phyloP scores from a whole-genome alignment of 2,888 invertebrate genomes.

The Leptopilina syphax region DNA sequence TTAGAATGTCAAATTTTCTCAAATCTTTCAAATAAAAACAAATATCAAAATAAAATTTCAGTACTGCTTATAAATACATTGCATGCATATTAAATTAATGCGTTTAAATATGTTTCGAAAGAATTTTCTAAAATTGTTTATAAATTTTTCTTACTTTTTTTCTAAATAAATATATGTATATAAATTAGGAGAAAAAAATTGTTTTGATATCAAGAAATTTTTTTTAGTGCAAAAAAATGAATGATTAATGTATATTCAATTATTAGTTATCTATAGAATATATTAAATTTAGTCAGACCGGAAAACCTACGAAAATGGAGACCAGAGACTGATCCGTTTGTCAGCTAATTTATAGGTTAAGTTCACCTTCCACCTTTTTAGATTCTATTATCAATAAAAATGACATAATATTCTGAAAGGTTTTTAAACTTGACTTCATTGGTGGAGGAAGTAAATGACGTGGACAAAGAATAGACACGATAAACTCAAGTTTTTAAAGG shows the following conservation, averaged over 20 bases:
- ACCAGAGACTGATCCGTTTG: slow-evolving; percentile 12
- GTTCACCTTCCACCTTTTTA: not conserved
- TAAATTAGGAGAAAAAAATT: too few species aligned
- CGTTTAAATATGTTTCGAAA: not conserved
- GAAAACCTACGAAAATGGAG: slow-evolving; percentile 33
- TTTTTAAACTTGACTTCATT: not conserved
- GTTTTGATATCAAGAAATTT: too few species aligned
- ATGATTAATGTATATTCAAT: too few species aligned
- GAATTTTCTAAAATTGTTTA: too few species aligned
- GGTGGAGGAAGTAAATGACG: not conserved
- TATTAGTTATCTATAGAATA: too few species aligned
- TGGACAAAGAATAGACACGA: not conserved
- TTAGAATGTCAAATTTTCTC: slow-evolving; percentile 15
- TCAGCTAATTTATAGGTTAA: slow-evolving; percentile 24
- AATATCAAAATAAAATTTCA: not conserved
- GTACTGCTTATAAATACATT: not conserved
- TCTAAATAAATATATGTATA: too few species aligned
- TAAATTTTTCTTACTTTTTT: too few species aligned
- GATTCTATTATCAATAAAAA: not conserved
- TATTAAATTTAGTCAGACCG: not conserved
- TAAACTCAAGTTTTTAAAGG: not conserved
- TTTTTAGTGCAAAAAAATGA: too few species aligned
- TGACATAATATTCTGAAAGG: not conserved
- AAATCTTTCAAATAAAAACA: not conserved
- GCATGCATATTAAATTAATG: not conserved